These are phyloP conservation scores for Forbesichthys agassizii DNA, from an alignment of 2,113 vertebrate species.

Conservation along the genomic window DNA sequence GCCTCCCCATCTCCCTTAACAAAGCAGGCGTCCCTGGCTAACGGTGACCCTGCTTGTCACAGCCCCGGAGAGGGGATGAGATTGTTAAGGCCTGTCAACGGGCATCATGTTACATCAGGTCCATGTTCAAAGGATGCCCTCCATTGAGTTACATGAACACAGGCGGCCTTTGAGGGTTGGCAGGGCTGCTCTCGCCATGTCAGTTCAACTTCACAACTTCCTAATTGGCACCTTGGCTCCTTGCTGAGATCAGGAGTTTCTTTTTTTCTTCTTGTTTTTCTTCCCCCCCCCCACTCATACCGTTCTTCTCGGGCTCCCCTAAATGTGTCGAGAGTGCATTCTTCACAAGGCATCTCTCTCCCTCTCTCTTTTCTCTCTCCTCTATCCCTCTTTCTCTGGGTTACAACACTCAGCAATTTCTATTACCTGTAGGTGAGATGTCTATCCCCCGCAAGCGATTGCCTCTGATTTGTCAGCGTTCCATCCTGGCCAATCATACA, in stretches of 20 bases:
- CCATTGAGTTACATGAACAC: constrained; percentile 53
- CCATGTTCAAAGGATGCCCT: constrained; percentile 34
- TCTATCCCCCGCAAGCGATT: constrained; percentile 79
- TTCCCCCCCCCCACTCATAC: constrained; percentile 2
- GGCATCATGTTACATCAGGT: constrained; percentile 65
- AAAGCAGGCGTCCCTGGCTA: constrained; percentile 62
- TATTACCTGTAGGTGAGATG: constrained; percentile 80
- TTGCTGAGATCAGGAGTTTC: constrained; percentile 76
- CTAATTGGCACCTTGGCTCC: constrained; percentile 78
- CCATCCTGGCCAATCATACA: constrained; percentile 78
- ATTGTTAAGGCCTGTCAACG: constrained; percentile 64
- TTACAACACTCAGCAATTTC: constrained; percentile 81
- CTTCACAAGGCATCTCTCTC: constrained; percentile 67
- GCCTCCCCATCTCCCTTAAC: constrained; percentile 50
- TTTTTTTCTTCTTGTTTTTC: constrained; percentile 32
- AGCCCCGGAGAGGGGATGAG: constrained; percentile 54
- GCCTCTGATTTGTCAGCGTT: constrained; percentile 81
- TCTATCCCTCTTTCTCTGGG: constrained; percentile 61
- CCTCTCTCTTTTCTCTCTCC: constrained; percentile 26
- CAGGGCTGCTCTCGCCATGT: constrained; percentile 59
- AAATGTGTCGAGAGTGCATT: constrained; percentile 77
- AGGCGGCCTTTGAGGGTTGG: constrained; percentile 62
- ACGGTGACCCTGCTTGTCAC: constrained; percentile 67
- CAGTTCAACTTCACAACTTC: constrained; percentile 70
- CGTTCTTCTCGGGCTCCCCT: constrained; percentile 71